Percentiles rank a stretch among this genome's conserved stretches.
Evolutionary conservation across 1,140 invertebrate genomes (phyloP).

Genomic region (Centruroides sculpturatus): DNA sequence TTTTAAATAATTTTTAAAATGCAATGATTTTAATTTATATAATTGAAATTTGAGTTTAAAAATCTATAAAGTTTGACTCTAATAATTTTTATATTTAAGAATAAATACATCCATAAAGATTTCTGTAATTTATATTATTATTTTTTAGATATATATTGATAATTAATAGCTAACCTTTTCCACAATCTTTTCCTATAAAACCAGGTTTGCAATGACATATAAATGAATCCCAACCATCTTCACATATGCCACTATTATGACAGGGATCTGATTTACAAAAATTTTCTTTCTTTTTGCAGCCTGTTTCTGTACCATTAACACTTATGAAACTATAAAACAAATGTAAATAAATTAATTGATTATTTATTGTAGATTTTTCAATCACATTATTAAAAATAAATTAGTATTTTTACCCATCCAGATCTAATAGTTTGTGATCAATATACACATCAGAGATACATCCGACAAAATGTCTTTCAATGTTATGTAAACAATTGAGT

Average conservation of each 20-base stretch:
- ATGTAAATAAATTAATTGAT: background rate
- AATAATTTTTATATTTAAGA: too few relatives aligned
- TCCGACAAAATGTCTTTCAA: slow-evolving; percentile 70
- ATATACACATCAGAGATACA: slow-evolving; percentile 83
- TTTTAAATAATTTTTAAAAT: too few relatives aligned
- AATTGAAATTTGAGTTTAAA: too few relatives aligned
- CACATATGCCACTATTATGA: slow-evolving; percentile 68
- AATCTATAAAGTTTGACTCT: too few relatives aligned
- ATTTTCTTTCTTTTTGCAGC: slow-evolving; percentile 69
- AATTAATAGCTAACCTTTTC: too few relatives aligned
- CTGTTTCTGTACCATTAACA: slow-evolving; percentile 71
- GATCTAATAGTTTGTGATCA: slow-evolving; percentile 72
- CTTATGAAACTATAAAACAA: slow-evolving; percentile 52
- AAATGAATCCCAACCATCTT: slow-evolving; percentile 75
- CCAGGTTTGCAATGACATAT: slow-evolving; percentile 69
- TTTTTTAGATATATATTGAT: too few relatives aligned
- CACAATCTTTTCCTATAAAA: slow-evolving; percentile 78
- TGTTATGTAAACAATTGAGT: slow-evolving; percentile 54
- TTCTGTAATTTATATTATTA: too few relatives aligned
- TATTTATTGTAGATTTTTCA: background rate
- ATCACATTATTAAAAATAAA: too few relatives aligned
- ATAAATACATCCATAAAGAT: too few relatives aligned
- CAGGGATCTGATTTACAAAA: slow-evolving; percentile 71
- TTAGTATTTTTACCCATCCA: slow-evolving; percentile 47
- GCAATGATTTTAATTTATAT: too few relatives aligned